Evolutionary conservation across 2,797 vertebrate species (phyloP).

Genomic region (Coendou prehensilis): DNA sequence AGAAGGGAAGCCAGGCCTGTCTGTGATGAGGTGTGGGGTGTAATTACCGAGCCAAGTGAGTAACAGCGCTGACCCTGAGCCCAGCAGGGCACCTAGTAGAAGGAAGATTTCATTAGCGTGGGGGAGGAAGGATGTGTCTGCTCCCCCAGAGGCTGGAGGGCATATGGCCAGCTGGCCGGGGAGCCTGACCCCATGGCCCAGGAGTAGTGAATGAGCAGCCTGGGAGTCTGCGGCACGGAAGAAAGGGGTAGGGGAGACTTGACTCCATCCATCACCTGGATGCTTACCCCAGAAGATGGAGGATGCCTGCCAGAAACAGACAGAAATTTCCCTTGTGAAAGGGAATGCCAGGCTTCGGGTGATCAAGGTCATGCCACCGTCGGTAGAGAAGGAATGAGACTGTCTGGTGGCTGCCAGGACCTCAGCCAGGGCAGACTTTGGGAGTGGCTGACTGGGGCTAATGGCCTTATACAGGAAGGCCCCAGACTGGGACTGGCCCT

Average conservation of each 20-base stretch:
- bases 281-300: slow-evolving; percentile 6
- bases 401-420: background rate
- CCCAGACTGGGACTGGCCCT: background rate
- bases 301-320: background rate
- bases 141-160: background rate
- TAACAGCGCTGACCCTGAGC: background rate
- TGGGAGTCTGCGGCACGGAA: background rate
- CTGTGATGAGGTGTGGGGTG: background rate
- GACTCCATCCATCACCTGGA: background rate
- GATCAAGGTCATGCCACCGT: fast-evolving
- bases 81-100: background rate
- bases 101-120: slow-evolving; percentile 51
- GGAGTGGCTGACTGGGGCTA: background rate
- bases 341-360: background rate
- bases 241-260: background rate
- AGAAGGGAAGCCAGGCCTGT: background rate
- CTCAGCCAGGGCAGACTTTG: background rate
- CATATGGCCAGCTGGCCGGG: slow-evolving; percentile 18
- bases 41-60: background rate
- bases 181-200: background rate
- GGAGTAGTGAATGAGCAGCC: slow-evolving; percentile 61
- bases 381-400: background rate
- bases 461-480: background rate
- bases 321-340: background rate
- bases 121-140: background rate